phyloP scores from a whole-genome alignment of 2,797 vertebrate species.

The Micropoecilia bifurca region DNA sequence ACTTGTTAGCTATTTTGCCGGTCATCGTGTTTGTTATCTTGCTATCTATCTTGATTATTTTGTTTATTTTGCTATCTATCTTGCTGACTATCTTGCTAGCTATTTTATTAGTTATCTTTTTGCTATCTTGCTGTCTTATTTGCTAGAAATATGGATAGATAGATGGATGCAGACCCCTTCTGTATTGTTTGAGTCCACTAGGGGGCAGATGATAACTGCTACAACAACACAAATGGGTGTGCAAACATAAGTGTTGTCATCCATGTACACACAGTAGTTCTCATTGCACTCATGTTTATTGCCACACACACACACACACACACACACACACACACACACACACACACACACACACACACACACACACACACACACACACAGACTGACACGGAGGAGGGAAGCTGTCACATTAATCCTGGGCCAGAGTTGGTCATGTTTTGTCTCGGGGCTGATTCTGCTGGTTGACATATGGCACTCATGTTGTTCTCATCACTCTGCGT shows the following conservation, averaged over 20 bases:
- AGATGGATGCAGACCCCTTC: background rate
- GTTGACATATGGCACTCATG: constrained; percentile 61
- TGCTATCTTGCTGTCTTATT: no score
- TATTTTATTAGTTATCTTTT: no score
- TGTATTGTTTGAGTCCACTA: constrained; percentile 11
- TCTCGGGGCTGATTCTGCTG: constrained; percentile 43
- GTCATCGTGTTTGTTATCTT: no score
- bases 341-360: background rate
- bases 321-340: background rate
- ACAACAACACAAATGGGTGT: background rate
- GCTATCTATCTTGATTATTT: no score
- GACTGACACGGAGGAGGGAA: background rate
- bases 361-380: background rate
- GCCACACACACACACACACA: background rate
- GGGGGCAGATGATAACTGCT: constrained; percentile 39
- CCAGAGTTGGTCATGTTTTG: constrained; percentile 30
- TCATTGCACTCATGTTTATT: background rate
- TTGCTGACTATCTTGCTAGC: no score
- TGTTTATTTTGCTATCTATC: no score
- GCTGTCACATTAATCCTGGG: constrained; percentile 26
- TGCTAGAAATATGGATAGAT: no score
- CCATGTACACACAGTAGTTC: background rate
- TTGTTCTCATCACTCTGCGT: constrained; percentile 39
- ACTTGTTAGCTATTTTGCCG: no score
- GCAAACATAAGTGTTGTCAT: background rate